These are phyloP conservation scores for Orthosia cruda DNA, from an alignment of 2,888 invertebrate genomes.

Conservation along the genomic window DNA sequence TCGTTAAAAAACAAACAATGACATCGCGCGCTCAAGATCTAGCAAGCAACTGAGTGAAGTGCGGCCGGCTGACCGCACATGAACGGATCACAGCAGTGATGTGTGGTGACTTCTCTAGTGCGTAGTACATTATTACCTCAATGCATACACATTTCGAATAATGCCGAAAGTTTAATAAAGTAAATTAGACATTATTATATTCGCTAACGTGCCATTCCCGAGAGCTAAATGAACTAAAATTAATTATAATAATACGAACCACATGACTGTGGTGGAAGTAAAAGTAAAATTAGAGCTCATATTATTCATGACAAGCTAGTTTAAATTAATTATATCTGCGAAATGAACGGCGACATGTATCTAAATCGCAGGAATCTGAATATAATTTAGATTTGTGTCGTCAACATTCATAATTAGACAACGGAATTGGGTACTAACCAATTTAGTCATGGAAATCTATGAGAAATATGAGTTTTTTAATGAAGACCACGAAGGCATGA, in stretches of 20 bases:
- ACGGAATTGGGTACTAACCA: neutral
- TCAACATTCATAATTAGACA: constrained; percentile 3
- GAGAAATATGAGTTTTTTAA: no score
- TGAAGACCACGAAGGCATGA: no score
- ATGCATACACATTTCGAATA: constrained; percentile 5
- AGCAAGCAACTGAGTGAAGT: no score
- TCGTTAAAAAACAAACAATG: no score
- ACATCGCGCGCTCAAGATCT: no score
- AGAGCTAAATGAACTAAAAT: constrained; percentile 57
- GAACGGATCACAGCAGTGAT: no score
- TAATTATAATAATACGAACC: constrained; percentile 56
- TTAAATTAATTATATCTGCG: constrained; percentile 48
- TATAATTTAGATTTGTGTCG: constrained; percentile 21
- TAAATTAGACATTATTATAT: constrained; percentile 44
- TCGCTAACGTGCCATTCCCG: constrained; percentile 30
- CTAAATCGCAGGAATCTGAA: constrained; percentile 14
- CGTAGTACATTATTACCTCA: no score
- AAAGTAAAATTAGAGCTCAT: constrained; percentile 49
- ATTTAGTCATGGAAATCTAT: neutral
- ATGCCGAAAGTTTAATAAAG: constrained; percentile 32
- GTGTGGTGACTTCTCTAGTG: no score
- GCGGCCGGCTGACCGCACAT: no score
- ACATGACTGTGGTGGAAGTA: constrained; percentile 37
- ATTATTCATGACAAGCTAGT: constrained; percentile 49
- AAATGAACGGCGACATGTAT: constrained; percentile 16